Conservation (phyloP, 2,797 vertebrate genomes). For the Lindbergichthys nudifrons region DNA sequence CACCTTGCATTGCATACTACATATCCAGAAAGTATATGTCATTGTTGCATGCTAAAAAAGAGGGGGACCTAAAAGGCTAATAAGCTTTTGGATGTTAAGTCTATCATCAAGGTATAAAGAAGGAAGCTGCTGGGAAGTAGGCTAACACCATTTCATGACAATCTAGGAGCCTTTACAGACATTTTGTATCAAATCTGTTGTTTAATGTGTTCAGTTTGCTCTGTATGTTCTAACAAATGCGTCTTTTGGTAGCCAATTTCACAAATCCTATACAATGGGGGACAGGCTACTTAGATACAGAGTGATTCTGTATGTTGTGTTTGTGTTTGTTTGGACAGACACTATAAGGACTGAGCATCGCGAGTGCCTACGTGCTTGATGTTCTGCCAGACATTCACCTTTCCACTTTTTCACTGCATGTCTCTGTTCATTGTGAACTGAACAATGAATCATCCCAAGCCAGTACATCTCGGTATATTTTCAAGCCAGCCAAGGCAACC, state of each 20-base stretch:
- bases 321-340: not conserved
- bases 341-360: not conserved
- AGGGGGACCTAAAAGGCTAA: not conserved
- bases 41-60: not conserved
- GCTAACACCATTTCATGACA: not conserved
- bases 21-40: not conserved
- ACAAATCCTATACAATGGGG: not conserved
- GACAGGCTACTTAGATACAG: not conserved
- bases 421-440: slow-evolving; percentile 6
- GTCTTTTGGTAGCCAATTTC: not conserved
- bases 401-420: not conserved
- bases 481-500: slow-evolving; percentile 18
- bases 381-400: not conserved
- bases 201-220: not conserved
- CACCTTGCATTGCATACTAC: not conserved
- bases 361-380: not conserved
- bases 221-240: not conserved
- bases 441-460: not conserved
- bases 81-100: not conserved
- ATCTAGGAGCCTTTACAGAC: not conserved
- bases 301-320: not conserved
- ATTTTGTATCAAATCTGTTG: not conserved
- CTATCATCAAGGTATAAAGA: not conserved
- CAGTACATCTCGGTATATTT: slow-evolving; percentile 19
- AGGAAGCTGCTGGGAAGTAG: not conserved